Conservation (phyloP, 2,797 vertebrate genomes). For the Psittacula echo region DNA sequence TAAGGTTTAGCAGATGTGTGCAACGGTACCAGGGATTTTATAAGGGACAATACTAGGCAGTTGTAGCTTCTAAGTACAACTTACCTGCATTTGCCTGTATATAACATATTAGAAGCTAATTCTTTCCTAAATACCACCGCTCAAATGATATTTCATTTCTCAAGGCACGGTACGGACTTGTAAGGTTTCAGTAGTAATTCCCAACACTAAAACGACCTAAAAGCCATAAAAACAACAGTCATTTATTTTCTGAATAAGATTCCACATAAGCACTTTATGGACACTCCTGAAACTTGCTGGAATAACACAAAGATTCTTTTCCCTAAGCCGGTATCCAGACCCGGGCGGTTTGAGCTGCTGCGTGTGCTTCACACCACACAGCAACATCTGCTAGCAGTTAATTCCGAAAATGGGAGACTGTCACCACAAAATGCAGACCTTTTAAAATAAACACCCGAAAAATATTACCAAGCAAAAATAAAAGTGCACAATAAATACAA, state of each 20-base stretch:
- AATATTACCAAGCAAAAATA: constrained; percentile 74
- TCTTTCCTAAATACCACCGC: constrained; percentile 1
- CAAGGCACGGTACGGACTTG: background rate
- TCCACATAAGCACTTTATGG: constrained; percentile 47
- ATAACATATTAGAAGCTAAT: background rate
- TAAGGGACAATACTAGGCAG: background rate
- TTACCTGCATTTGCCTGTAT: background rate
- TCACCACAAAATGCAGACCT: constrained; percentile 77
- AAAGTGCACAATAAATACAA: constrained; percentile 71
- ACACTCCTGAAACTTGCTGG: constrained; percentile 52
- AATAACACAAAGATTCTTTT: constrained; percentile 23
- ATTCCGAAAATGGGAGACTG: constrained; percentile 80
- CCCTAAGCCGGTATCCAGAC: constrained; percentile 63
- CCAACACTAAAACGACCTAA: constrained; percentile 40
- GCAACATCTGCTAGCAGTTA: constrained; percentile 83
- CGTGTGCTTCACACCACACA: constrained; percentile 60
- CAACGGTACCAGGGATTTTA: background rate
- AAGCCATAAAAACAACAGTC: constrained; percentile 49
- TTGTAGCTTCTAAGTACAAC: background rate
- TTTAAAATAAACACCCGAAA: constrained; percentile 79
- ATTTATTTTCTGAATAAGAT: constrained; percentile 67
- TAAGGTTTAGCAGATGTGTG: fast-evolving
- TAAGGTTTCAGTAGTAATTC: constrained; percentile 61
- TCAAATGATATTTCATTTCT: constrained; percentile 19
- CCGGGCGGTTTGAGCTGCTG: constrained; percentile 60